Base-by-base conservation (phyloP, 2,113 vertebrate genomes). In the Epinephelus cyanopodus region DNA sequence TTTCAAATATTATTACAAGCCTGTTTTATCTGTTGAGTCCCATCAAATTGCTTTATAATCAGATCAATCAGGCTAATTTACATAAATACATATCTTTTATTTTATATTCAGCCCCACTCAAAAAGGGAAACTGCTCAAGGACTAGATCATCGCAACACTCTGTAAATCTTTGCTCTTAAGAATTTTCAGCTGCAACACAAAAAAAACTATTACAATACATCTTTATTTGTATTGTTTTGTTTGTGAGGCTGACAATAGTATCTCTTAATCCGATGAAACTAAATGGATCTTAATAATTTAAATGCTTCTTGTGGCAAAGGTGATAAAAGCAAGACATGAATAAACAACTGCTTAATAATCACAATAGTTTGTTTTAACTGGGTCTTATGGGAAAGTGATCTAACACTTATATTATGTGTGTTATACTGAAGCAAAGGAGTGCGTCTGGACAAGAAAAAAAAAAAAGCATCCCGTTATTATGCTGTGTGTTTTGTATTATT, bases 401-500 rank as follows among this genome's bases (percentile, higher is more conserved):
- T 70, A 70, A 82, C 61, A 84, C 56, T 57, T 27, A 48, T 11
- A 66, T 74, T 72, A 81, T 6, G 6, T 33, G 64, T 84, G 64
- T 81, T 27, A 29, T 71, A 77, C 6, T 47, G 33, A n/a, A 66
- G 53, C 12, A 77, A 77, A 65, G 0, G 5, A 15, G 33, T 37
- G n/a, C 14, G 15, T 74, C 45, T 66, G 69, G 58, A 88, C 45
- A 8, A 19, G 60, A 42, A 42, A 42, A 42, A 42, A 45, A 39
- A 39, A 70, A 75, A 61, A 9, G 67, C 48, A 74, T 57, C 21
- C 33, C 25, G 4, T 72, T 68, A 63, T 74, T 71, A 37, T 65
- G 42, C 62, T 85, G 25, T 63, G 53, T 78, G 61, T 79, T 81
- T 45, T 85, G 54, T 82, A 74, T 84, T 89, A 87, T 85, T 89